phyloP scores from a whole-genome alignment of 2,888 invertebrate genomes.

The Odontocolon sp. region DNA sequence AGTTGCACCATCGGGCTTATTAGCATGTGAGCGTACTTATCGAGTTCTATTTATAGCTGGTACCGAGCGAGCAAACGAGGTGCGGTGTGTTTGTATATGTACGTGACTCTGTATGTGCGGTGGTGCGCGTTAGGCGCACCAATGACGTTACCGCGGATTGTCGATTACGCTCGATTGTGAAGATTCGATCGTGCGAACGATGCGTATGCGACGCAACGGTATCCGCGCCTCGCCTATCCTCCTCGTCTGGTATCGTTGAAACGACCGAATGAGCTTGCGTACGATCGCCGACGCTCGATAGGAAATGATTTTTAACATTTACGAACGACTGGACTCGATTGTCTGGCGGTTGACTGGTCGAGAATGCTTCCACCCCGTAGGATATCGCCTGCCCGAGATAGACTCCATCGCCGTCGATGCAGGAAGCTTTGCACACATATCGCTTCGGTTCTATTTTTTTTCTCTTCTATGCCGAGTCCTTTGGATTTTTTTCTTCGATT shows the following conservation, averaged over 20 bases:
- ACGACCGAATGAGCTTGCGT: constrained; percentile 3
- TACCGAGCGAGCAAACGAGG: constrained; percentile 43
- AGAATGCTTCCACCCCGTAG: not conserved
- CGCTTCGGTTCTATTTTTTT: not conserved
- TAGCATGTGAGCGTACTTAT: constrained; percentile 55
- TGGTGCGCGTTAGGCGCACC: constrained; percentile 25
- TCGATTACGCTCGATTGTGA: constrained; percentile 52
- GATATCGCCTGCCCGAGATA: not conserved
- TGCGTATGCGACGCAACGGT: not conserved
- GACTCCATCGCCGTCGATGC: too few species aligned
- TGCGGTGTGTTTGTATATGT: constrained; percentile 37
- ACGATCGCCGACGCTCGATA: constrained; percentile 23
- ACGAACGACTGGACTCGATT: constrained; percentile 73
- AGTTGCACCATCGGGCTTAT: constrained; percentile 36
- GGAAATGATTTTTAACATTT: constrained; percentile 78
- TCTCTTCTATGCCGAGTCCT: not conserved
- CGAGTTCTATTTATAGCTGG: constrained; percentile 56
- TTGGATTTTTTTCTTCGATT: not conserved
- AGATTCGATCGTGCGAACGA: constrained; percentile 46
- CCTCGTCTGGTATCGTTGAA: constrained; percentile 16
- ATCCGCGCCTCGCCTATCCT: constrained; percentile 5
- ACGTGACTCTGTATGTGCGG: not conserved
- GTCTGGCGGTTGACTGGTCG: constrained; percentile 40
- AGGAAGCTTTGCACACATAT: too few species aligned
- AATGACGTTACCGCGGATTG: constrained; percentile 36